Evolutionary conservation across 2,888 invertebrate genomes (phyloP).

Genomic region (Bombyx huttoni): DNA sequence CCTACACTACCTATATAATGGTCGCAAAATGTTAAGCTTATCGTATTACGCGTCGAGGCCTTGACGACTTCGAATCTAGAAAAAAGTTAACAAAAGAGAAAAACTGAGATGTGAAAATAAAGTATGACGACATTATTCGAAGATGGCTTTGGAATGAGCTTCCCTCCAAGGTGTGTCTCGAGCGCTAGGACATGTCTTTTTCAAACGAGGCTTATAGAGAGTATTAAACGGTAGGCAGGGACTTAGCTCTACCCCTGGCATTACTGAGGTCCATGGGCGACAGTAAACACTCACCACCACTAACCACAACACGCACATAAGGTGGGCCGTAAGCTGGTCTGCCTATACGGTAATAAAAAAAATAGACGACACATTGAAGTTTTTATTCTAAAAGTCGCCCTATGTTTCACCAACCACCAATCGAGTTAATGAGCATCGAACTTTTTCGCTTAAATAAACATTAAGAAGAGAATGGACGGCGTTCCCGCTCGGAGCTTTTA

Average conservation of each 20-base stretch:
- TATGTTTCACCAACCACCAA: constrained; percentile 55
- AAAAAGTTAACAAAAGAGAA: constrained; percentile 44
- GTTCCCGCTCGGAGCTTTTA: constrained; percentile 48
- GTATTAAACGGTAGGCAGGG: no score
- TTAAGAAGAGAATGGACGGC: constrained; percentile 53
- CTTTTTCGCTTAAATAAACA: constrained; percentile 66
- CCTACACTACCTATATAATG: constrained; percentile 19
- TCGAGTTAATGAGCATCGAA: constrained; percentile 56
- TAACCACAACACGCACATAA: no score
- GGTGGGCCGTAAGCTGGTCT: no score
- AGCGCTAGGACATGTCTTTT: no score
- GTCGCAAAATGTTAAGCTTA: constrained; percentile 39
- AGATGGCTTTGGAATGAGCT: no score
- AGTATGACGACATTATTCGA: constrained; percentile 48
- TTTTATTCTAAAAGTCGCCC: constrained; percentile 37
- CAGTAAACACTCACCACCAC: no score
- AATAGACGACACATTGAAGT: constrained; percentile 19
- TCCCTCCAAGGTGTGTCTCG: no score
- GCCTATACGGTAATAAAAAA: no score
- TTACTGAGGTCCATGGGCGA: no score
- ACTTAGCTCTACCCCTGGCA: no score
- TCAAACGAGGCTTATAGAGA: no score
- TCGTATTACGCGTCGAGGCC: constrained; percentile 34
- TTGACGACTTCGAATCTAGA: constrained; percentile 41
- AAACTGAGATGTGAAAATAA: constrained; percentile 52